Evolutionary conservation across 2,888 invertebrate species (phyloP).

Genomic region (Tromatobia lineatoria): DNA sequence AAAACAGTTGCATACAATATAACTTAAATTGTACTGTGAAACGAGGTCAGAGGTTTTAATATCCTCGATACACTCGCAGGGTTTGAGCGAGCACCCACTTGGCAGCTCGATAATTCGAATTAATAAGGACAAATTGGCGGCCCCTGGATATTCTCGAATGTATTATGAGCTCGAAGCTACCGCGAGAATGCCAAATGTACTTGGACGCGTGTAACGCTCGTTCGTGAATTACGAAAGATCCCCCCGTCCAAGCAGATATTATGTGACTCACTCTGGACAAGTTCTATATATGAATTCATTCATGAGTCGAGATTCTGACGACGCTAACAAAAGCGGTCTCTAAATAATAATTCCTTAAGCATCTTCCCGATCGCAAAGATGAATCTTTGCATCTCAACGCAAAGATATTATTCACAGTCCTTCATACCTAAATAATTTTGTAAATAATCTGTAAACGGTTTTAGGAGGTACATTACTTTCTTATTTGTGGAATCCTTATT

Average conservation of each 20-base stretch:
- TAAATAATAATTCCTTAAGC: constrained; percentile 12
- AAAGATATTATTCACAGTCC: no score
- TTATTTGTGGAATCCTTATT: no score
- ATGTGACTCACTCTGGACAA: constrained; percentile 53
- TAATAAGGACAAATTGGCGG: constrained; percentile 84
- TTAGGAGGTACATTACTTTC: no score
- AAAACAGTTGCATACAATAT: constrained; percentile 18
- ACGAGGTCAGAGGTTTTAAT: constrained; percentile 83
- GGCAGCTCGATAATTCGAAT: constrained; percentile 83
- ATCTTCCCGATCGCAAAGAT: background rate
- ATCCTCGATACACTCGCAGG: constrained; percentile 77
- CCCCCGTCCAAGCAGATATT: constrained; percentile 1
- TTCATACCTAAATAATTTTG: no score
- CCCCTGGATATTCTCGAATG: constrained; percentile 70
- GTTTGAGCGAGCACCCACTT: constrained; percentile 76
- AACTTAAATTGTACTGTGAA: constrained; percentile 65
- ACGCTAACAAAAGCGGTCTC: constrained; percentile 8
- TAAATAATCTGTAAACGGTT: no score
- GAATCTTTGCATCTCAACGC: background rate
- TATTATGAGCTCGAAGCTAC: constrained; percentile 42
- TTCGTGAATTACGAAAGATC: constrained; percentile 47
- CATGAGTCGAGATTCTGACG: constrained; percentile 35
- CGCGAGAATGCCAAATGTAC: constrained; percentile 57
- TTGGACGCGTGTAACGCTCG: constrained; percentile 39
- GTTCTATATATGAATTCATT: constrained; percentile 53